phyloP scores from a whole-genome alignment of 2,888 invertebrate species.

The Axea sp. region DNA sequence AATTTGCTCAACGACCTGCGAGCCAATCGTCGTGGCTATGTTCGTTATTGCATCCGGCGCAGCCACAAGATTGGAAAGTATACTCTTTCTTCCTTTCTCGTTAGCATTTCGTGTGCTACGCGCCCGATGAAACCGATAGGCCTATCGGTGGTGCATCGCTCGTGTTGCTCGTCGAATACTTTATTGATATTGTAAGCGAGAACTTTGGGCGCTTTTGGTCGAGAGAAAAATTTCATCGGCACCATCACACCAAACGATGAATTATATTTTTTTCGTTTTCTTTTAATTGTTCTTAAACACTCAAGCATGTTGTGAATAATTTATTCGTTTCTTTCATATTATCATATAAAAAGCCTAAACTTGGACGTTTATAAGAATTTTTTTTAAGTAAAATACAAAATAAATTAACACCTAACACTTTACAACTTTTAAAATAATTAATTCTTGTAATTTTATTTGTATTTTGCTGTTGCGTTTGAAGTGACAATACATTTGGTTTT shows the following conservation, averaged over 20 bases:
- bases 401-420: too few species aligned
- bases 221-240: slow-evolving; percentile 62
- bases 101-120: slow-evolving; percentile 57
- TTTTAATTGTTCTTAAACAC: slow-evolving; percentile 61
- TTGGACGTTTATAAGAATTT: slow-evolving; percentile 50
- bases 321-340: slow-evolving; percentile 56
- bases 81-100: slow-evolving; percentile 60
- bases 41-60: slow-evolving; percentile 59
- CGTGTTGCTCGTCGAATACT: slow-evolving; percentile 63
- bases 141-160: slow-evolving; percentile 66
- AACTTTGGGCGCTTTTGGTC: slow-evolving; percentile 54
- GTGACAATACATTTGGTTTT: too few species aligned
- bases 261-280: slow-evolving; percentile 61
- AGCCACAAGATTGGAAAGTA: slow-evolving; percentile 62
- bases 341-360: slow-evolving; percentile 60
- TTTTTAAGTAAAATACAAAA: neutral
- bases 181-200: slow-evolving; percentile 70
- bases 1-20: slow-evolving; percentile 64
- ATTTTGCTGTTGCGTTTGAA: too few species aligned
- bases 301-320: slow-evolving; percentile 54
- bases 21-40: slow-evolving; percentile 62
- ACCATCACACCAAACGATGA: slow-evolving; percentile 57
- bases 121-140: slow-evolving; percentile 66
- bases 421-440: too few species aligned
- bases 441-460: too few species aligned